Conservation (phyloP, 2,888 invertebrate species). For the Parascotia fuliginaria region DNA sequence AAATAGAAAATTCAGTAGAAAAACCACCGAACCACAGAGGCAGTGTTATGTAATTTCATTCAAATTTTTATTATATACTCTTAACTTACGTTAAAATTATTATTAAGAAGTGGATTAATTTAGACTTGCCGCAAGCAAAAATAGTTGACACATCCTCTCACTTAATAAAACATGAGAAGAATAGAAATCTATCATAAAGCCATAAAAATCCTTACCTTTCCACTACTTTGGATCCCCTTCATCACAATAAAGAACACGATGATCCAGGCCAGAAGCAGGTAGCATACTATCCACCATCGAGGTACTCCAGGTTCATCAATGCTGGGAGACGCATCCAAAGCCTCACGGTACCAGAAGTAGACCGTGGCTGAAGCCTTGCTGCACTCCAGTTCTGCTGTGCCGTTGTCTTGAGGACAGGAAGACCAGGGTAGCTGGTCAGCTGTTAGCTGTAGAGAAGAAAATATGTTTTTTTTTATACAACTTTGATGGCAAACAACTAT, state of each 20-base stretch:
- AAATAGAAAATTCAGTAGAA: no score
- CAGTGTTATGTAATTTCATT: no score
- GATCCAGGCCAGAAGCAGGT: slow-evolving; percentile 94
- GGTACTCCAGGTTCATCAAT: slow-evolving; percentile 94
- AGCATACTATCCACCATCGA: slow-evolving; percentile 97
- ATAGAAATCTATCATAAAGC: no score
- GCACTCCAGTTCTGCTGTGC: slow-evolving; percentile 90
- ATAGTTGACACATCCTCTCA: no score
- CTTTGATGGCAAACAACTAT: no score
- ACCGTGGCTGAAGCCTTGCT: slow-evolving; percentile 94
- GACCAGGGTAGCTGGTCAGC: slow-evolving; percentile 92
- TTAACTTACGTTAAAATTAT: no score
- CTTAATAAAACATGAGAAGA: no score
- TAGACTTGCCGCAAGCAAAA: no score
- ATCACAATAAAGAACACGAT: slow-evolving; percentile 97
- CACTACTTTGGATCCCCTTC: slow-evolving; percentile 98
- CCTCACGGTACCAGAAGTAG: slow-evolving; percentile 97
- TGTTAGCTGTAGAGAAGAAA: slow-evolving; percentile 82
- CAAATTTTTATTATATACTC: no score
- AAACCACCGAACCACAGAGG: no score
- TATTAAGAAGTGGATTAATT: no score
- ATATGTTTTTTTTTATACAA: no score
- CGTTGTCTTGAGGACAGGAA: slow-evolving; percentile 90
- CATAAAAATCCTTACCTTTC: slow-evolving; percentile 88
- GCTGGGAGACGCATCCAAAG: slow-evolving; percentile 94